Percentiles rank a stretch among this genome's conserved stretches.
phyloP scores from a whole-genome alignment of 2,888 invertebrate species.

The Polymixis flavicincta region DNA sequence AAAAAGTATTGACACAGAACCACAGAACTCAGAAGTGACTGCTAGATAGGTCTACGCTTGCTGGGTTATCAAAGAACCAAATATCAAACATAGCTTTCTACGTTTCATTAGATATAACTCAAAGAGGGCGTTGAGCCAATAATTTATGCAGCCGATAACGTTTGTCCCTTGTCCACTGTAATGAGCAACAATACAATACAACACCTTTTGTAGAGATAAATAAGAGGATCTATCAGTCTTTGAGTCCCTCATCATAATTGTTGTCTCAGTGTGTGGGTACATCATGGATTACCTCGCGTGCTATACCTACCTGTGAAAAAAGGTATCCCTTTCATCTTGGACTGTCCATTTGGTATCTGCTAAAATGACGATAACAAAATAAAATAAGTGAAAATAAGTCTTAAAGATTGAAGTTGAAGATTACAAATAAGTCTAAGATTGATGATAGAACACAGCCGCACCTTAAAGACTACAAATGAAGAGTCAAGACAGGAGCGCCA shows the following conservation, averaged over 20 bases:
- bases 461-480: background rate
- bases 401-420: background rate
- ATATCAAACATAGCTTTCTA: conserved; percentile 37
- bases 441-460: background rate
- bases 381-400: background rate
- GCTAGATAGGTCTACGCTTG: conserved; percentile 3
- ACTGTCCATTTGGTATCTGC: background rate
- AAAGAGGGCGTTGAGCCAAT: conserved; percentile 53
- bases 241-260: background rate
- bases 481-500: background rate
- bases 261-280: background rate
- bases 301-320: background rate
- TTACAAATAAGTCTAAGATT: background rate
- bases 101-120: conserved; percentile 37
- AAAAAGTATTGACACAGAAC: no score
- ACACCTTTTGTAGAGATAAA: conserved; percentile 38
- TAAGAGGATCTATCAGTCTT: background rate
- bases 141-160: conserved; percentile 39
- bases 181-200: conserved; percentile 21
- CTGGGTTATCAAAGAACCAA: conserved; percentile 44
- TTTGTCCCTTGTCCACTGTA: conserved; percentile 32
- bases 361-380: background rate
- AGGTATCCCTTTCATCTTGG: no score
- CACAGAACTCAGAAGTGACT: background rate
- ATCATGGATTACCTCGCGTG: background rate